phyloP scores from a whole-genome alignment of 2,888 invertebrate genomes.

The Anarsia innoxiella region DNA sequence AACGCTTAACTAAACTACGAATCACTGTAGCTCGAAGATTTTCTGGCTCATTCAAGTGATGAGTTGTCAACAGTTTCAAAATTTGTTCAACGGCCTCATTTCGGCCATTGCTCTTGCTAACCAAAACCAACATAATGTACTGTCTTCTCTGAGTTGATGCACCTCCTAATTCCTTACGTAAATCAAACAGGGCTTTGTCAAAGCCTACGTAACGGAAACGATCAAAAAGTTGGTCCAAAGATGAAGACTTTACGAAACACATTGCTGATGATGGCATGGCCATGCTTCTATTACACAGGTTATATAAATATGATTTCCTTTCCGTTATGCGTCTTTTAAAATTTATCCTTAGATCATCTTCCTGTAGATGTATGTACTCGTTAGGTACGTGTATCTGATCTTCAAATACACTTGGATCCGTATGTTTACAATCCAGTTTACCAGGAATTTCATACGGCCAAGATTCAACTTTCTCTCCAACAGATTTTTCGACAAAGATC shows the following conservation, averaged over 20 bases:
- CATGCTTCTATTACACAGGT: no score
- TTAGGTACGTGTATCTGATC: conserved; percentile 15
- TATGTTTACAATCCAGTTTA: conserved; percentile 6
- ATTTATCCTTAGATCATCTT: background rate
- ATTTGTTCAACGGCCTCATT: conserved; percentile 32
- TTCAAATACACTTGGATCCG: conserved; percentile 19
- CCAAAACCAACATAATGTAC: conserved; percentile 48
- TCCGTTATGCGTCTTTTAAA: background rate
- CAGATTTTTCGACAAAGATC: conserved; percentile 29
- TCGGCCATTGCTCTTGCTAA: conserved; percentile 50
- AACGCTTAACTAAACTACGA: conserved; percentile 48
- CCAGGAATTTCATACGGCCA: conserved; percentile 31
- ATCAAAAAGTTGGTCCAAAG: conserved; percentile 42
- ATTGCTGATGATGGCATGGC: no score
- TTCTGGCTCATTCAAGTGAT: conserved; percentile 41
- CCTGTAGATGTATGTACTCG: background rate
- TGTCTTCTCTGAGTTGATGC: conserved; percentile 38
- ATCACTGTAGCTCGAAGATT: conserved; percentile 44
- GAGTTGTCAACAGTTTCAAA: conserved; percentile 30
- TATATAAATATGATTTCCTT: background rate
- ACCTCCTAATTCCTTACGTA: conserved; percentile 31
- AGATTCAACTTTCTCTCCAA: conserved; percentile 19
- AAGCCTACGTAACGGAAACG: conserved; percentile 43
- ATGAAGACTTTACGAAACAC: no score
- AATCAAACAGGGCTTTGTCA: conserved; percentile 36